Evolutionary conservation across 2,888 invertebrate genomes (phyloP), one percentile per base, ranked within the genome.

Genomic region (Drosophila helvetica): DNA sequence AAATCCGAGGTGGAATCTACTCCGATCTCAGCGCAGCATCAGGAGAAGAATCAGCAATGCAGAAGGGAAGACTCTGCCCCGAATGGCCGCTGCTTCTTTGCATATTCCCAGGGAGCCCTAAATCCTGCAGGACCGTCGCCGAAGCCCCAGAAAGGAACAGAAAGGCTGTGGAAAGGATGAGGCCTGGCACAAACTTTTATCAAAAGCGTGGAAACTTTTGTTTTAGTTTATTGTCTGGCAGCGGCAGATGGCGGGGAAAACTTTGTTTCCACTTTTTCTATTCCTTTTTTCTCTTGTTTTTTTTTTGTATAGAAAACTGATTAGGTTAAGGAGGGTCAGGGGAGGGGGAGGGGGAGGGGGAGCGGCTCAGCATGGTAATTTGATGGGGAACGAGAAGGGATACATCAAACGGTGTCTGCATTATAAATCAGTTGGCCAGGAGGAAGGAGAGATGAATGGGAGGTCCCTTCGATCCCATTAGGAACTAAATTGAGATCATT

Each of bases 171-270:
- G 18, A 12, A 6, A 53, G 42, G 15, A 33, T 12, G 33, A 33
- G 25, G 17, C 7, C 17, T 10, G 51, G 52, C 10, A 42, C 47
- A 77, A 83, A 80, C 66, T 84, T 83, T 83, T 84, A 79, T 79
- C 84, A 86, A 64, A 69, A 65, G 53, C 59, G 22, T 25, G 10
- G 45, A 79, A 83, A 84, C 81, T 83, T 83, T 84, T 86, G 76
- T 86, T 75, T 86, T 79, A 81, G 79, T 86, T 83, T 86, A 84
- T 84, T 86, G 83, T 81, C 86, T 75, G 74, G 74, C 75, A 71
- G 75, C 74, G 74, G 74, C 75, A 71, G 75, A 69, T 74, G 76
- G 74, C 66, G 73, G 48, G 62, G 60, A 55, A 72, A 81, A 81
- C 65, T 72, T 65, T 56, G 19, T 47, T 30, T 51, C 15, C 52